Evolutionary conservation across 2,888 invertebrate species (phyloP).

Genomic region (Orthonychiurus folsomi): DNA sequence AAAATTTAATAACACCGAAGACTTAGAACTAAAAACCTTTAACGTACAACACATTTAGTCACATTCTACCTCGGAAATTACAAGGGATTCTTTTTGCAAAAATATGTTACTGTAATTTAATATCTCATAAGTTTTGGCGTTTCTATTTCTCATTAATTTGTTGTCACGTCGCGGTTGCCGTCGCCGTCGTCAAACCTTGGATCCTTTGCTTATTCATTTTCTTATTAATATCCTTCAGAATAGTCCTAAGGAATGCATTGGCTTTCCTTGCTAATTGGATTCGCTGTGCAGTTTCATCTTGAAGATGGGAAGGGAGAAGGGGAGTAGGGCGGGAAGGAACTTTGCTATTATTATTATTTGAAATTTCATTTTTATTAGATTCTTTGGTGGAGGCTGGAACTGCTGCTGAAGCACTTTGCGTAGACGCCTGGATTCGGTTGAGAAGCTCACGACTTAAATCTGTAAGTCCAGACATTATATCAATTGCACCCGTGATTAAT

Average conservation of each 20-base stretch:
- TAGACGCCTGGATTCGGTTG: constrained; percentile 13
- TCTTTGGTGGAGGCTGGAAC: neutral
- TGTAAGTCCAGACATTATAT: constrained; percentile 27
- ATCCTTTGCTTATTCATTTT: constrained; percentile 23
- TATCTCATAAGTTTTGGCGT: neutral
- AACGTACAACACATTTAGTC: no score
- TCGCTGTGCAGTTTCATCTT: constrained; percentile 12
- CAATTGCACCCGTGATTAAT: constrained; percentile 29
- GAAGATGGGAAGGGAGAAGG: constrained; percentile 11
- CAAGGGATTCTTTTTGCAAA: no score
- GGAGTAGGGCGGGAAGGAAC: constrained; percentile 10
- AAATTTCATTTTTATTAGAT: constrained; percentile 8
- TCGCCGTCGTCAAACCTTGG: constrained; percentile 15
- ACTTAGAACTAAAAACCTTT: no score
- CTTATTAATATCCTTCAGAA: constrained; percentile 25
- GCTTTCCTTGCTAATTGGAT: constrained; percentile 20
- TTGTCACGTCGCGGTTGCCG: neutral
- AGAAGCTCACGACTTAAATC: constrained; percentile 25
- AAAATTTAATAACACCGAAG: no score
- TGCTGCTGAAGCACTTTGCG: constrained; percentile 5
- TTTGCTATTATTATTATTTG: constrained; percentile 12
- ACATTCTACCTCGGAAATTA: neutral
- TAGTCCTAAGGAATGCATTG: constrained; percentile 19
- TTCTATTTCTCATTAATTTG: neutral
- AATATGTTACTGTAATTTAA: no score